A percentile compares a stretch with the other conserved stretches of the same genome.
Conservation (phyloP, 2,113 vertebrate species). For the Hippocampus comes region DNA sequence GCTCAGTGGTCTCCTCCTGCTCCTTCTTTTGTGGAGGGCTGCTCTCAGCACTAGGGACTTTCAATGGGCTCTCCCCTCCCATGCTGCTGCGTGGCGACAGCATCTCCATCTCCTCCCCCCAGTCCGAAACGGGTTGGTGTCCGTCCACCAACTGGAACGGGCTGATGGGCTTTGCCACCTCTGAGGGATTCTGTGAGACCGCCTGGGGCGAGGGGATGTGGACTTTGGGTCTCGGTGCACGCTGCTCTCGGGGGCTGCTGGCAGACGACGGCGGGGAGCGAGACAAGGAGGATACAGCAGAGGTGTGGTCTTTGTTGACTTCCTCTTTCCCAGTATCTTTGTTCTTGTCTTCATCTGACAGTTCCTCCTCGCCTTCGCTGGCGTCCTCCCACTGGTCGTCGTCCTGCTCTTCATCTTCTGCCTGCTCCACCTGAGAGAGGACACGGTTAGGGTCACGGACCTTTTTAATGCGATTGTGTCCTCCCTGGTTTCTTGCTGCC, state of each 20-base stretch:
- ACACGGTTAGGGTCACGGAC: background rate
- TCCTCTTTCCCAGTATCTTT: conserved; percentile 53
- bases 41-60: conserved; percentile 38
- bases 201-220: conserved; percentile 52
- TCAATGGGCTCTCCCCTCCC: conserved; percentile 67
- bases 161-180: conserved; percentile 69
- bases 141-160: conserved; percentile 73
- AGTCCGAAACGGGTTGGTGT: conserved; percentile 79
- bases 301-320: conserved; percentile 15
- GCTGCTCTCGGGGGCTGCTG: conserved; percentile 66
- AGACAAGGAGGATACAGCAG: background rate
- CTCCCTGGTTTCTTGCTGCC: background rate
- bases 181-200: conserved; percentile 42
- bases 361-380: conserved; percentile 46
- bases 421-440: conserved; percentile 38
- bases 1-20: background rate
- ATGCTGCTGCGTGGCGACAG: conserved; percentile 72
- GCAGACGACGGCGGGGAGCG: conserved; percentile 9
- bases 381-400: conserved; percentile 61
- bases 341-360: conserved; percentile 61
- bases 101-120: conserved; percentile 92
- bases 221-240: conserved; percentile 61
- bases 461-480: too few relatives aligned
- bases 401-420: conserved; percentile 45
- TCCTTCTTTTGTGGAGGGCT: conserved; percentile 56